Evolutionary conservation across 2,113 vertebrate species (phyloP), one percentile per base, ranked within the genome.

Genomic region (Apaloderma vittatum): DNA sequence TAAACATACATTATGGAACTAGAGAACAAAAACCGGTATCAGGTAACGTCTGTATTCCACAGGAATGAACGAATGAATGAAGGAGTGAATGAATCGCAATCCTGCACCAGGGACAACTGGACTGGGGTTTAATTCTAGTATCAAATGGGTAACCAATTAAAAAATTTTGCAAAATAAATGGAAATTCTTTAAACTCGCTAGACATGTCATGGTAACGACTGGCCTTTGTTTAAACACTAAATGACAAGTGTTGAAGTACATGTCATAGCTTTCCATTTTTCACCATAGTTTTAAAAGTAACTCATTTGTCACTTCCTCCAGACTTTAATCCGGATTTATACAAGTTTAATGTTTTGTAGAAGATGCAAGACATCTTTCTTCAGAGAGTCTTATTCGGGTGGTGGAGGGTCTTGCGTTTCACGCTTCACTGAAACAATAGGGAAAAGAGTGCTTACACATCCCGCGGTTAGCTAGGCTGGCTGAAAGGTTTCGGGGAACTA

Each of bases 341-440:
- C 66, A 83, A 75, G 84, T 82, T 91, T 85, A 94, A 81, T 87
- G 70, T 87, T 94, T 86, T 92, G 73, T 45, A 89, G 86, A 76
- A 94, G 94, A 87, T 81, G 88, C 19, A 83, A 83, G 71, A 89
- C 73, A 86, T 59, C 93, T 87, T 95, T 92, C 96, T 97, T 82
- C 93, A 93, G 80, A 95, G 76, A 80, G 43, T 89, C 90, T 91
- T 92, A 97, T 17, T 96, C 37, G 0, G 95, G 95, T 92, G 79
- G 80, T 84, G 93, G 95, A 91, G 95, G 94, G 61, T 96, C 97
- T 96, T 65, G 94, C 23, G 91, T 95, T 54, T 97, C 97, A 93
- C 63, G 17, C 84, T 97, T 98, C 77, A 45, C 96, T 97, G 96
- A 77, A 95, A 92, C 88, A 95, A 96, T 21, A 96, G 54, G 95